Percentiles rank a stretch among this genome's conserved stretches.
phyloP scores from a whole-genome alignment of 2,113 vertebrate species.

The Bufo gargarizans region DNA sequence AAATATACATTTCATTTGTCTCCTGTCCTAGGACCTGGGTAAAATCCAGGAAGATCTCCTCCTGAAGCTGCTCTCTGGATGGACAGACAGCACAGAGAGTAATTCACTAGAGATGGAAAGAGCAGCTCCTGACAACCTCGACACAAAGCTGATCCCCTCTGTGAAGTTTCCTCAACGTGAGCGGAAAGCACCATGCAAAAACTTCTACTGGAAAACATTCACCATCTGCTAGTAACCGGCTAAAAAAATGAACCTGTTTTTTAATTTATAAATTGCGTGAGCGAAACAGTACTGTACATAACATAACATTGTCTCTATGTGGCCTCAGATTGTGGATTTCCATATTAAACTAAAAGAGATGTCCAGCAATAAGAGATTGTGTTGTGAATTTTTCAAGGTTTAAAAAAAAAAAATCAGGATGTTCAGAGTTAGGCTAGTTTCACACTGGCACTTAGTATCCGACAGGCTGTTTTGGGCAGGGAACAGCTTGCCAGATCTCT shows the following conservation, averaged over 20 bases:
- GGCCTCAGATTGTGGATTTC: background rate
- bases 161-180: conserved; percentile 67
- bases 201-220: conserved; percentile 95
- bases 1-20: conserved; percentile 4
- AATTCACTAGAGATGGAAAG: conserved; percentile 65
- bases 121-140: conserved; percentile 70
- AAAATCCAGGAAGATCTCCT: conserved; percentile 79
- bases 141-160: conserved; percentile 72
- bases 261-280: background rate
- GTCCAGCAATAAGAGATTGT: conserved; percentile 19
- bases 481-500: too few relatives aligned
- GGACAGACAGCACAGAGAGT: conserved; percentile 70
- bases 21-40: conserved; percentile 74
- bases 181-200: conserved; percentile 89
- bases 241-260: background rate
- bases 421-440: background rate
- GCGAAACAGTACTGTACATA: background rate
- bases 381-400: background rate
- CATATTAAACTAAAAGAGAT: conserved; percentile 26
- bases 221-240: conserved; percentile 81
- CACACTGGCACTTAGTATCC: too few relatives aligned
- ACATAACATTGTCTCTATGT: background rate
- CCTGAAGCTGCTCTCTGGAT: conserved; percentile 81
- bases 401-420: background rate
- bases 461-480: too few relatives aligned